phyloP scores from a whole-genome alignment of 1,140 invertebrate genomes.

The Diorhabda carinulata region DNA sequence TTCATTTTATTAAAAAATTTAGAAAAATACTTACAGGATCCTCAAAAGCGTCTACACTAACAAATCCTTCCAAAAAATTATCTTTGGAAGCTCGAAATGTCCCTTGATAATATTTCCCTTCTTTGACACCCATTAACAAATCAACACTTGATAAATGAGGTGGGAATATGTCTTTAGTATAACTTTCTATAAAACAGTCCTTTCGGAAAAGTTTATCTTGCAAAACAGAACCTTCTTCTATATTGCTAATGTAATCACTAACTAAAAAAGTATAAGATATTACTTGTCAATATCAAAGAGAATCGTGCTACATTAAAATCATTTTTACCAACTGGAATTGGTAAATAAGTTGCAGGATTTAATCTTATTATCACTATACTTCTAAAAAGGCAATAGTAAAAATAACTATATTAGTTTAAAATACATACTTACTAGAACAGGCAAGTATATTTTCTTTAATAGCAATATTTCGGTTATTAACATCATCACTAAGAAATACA shows the following conservation, averaged over 20 bases:
- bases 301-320: too few relatives aligned
- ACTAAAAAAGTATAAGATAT: constrained; percentile 31
- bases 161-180: constrained; percentile 70
- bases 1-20: not conserved
- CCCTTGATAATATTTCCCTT: constrained; percentile 77
- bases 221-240: constrained; percentile 56
- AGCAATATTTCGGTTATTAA: constrained; percentile 71
- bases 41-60: constrained; percentile 73
- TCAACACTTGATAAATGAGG: constrained; percentile 77
- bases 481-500: constrained; percentile 85
- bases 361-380: too few relatives aligned
- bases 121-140: constrained; percentile 76
- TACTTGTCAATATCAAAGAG: too few relatives aligned
- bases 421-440: constrained; percentile 58
- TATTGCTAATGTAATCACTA: constrained; percentile 39
- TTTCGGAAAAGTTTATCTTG: constrained; percentile 75
- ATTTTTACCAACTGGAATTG: too few relatives aligned
- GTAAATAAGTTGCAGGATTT: too few relatives aligned
- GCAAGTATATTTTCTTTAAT: constrained; percentile 62
- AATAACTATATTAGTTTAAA: too few relatives aligned
- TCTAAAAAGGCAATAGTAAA: too few relatives aligned
- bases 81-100: constrained; percentile 79
- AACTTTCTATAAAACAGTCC: constrained; percentile 59
- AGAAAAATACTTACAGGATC: constrained; percentile 60
- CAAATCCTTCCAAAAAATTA: constrained; percentile 93